Base-by-base conservation (phyloP, 1,140 invertebrate genomes). In the Brachionus rotundiformis region DNA sequence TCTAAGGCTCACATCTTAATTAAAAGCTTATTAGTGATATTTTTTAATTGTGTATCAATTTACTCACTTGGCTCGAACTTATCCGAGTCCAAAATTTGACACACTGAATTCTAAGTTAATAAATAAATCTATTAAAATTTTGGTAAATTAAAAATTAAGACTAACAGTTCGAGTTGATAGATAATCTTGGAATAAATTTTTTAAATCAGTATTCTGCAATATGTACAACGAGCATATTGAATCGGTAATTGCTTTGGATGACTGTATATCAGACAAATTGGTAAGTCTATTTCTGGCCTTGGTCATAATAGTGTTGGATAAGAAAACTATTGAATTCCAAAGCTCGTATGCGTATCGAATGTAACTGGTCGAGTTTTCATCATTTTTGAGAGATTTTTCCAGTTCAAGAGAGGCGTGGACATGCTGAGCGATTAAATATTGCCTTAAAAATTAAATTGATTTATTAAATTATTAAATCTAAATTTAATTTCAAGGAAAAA, bases 321-420 rank as follows among this genome's bases (percentile, higher is more conserved):
- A 59, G 25, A 79, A 79, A n/a, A 79, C 76, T 49, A 59, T 79
- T 13, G 76, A 54, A 59, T 79, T 63, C 76, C 76, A 79, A 8
- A 59, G 76, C 16, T 79, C 76, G 25, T 79, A 39, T 8, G 76
- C 76, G 25, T 79, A 79, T 63, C 59, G 76, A 19, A 79, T 63
- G 25, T 61, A 79, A 27, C n/a, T 8, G 5, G 25, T 7, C 13
- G 76, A 54, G n/a, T 79, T 63, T 59, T 54, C 16, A 4, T 47
- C 36, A 11, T 16, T 25, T 73, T 73, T 41, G 19, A 73, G 29
- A 11, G 76, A 79, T 36, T 63, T 79, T 33, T 79, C 59, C 13
- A 79, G 25, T 8, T 79, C 76, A 31, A 79, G 33, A n/a, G 6
- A 79, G 3, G 54, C 49, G 19, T 79, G 76, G 4, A 63, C 76